phyloP scores from a whole-genome alignment of 1,140 invertebrate species.

The Solenopsis invicta region DNA sequence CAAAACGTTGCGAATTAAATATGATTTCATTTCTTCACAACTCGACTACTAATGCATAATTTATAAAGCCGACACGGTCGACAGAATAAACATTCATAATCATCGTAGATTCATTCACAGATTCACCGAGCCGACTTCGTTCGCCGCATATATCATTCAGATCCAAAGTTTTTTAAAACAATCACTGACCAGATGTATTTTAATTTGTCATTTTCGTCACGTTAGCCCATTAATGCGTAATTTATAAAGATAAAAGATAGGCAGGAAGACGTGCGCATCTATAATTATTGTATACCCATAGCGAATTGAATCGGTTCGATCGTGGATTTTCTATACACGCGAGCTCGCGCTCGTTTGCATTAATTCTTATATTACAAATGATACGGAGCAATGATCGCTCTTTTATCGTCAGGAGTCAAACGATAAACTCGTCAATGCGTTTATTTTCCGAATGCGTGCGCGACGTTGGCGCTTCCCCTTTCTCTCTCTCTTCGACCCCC shows the following conservation, averaged over 20 bases:
- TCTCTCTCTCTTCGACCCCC: background rate
- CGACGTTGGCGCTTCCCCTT: background rate
- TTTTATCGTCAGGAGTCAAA: conserved; percentile 74
- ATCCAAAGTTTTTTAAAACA: conserved; percentile 6
- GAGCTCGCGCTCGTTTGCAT: conserved; percentile 39
- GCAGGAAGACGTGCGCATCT: background rate
- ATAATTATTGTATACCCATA: conserved; percentile 23
- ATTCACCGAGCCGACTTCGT: background rate
- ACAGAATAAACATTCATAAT: conserved; percentile 22
- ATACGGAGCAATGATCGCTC: conserved; percentile 73
- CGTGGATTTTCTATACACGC: conserved; percentile 66
- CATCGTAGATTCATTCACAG: conserved; percentile 10
- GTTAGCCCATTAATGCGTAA: background rate
- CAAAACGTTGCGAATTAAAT: conserved; percentile 6
- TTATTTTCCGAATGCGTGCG: conserved; percentile 70
- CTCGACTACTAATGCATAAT: conserved; percentile 11
- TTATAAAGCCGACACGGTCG: conserved; percentile 5
- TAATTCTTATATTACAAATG: conserved; percentile 68
- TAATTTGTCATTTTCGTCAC: background rate
- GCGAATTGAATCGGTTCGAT: conserved; percentile 47
- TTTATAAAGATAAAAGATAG: background rate
- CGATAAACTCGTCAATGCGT: conserved; percentile 73
- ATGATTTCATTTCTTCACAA: background rate
- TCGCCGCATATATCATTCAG: background rate
- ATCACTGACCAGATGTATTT: background rate